These are phyloP conservation scores for Luperina nickerlii DNA, from an alignment of 2,888 invertebrate species.

Conservation along the genomic window DNA sequence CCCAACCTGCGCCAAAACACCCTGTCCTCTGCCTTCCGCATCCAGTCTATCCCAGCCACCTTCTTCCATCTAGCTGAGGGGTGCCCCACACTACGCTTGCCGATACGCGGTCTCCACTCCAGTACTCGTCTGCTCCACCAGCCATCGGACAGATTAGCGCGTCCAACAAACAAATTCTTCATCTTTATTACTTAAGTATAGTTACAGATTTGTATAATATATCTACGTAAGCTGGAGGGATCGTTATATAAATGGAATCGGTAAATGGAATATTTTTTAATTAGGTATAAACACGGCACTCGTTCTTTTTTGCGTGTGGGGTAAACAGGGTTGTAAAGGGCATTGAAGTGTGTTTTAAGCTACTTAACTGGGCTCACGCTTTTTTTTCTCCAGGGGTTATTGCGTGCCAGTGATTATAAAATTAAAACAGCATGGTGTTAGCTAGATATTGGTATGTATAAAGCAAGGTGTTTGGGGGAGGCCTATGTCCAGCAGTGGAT, in stretches of 20 bases:
- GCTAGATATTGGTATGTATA: too few relatives aligned
- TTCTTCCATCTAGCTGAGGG: not conserved
- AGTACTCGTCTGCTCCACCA: not conserved
- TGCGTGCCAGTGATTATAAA: not conserved
- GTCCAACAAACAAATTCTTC: not conserved
- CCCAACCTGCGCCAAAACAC: not conserved
- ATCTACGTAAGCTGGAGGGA: not conserved
- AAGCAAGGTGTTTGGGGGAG: too few relatives aligned
- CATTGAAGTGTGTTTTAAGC: constrained; percentile 27
- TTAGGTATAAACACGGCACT: constrained; percentile 39
- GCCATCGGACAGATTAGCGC: not conserved
- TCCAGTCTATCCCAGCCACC: not conserved
- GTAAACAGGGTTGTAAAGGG: constrained; percentile 38
- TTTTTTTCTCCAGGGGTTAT: constrained; percentile 4
- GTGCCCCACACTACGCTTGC: not conserved
- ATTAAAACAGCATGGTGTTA: not conserved
- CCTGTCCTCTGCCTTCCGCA: not conserved
- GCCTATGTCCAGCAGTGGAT: too few relatives aligned
- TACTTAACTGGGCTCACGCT: constrained; percentile 21
- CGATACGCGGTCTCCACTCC: not conserved
- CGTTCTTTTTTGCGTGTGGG: constrained; percentile 17
- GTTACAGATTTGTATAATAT: constrained; percentile 29
- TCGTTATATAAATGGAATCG: not conserved
- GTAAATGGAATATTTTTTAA: constrained; percentile 40
- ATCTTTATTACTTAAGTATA: not conserved